Conservation (phyloP, 2,888 invertebrate genomes). For the Drosophila melanocephala region DNA sequence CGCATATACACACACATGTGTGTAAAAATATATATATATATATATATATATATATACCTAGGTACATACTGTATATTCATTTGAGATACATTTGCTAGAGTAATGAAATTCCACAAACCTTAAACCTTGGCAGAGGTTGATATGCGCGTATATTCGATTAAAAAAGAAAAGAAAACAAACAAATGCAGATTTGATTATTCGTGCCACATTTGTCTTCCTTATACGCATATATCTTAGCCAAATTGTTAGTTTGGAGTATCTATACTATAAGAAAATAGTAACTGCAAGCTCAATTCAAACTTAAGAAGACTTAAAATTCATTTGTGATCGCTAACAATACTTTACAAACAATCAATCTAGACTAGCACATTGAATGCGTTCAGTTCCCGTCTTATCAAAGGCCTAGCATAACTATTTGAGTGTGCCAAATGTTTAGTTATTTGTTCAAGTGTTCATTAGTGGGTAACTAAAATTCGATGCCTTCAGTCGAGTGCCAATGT, state of each 20-base stretch:
- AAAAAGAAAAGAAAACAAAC: background rate
- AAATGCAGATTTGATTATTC: background rate
- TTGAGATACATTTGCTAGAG: background rate
- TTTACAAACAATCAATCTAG: background rate
- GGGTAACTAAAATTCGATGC: slow-evolving; percentile 7
- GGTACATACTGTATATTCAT: too few species aligned
- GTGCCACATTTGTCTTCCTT: background rate
- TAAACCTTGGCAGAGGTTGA: background rate
- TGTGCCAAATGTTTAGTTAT: background rate
- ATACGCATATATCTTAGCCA: background rate
- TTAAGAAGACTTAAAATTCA: too few species aligned
- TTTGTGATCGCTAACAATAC: too few species aligned
- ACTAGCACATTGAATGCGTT: background rate
- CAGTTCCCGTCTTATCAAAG: background rate
- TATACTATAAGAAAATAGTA: background rate
- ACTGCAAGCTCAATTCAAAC: background rate
- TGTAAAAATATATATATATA: background rate
- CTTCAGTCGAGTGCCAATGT: background rate
- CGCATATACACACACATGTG: background rate
- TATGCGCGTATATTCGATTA: background rate
- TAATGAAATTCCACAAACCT: slow-evolving; percentile 3
- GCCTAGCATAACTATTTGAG: background rate
- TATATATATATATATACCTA: background rate
- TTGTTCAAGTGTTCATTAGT: background rate
- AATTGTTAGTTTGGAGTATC: background rate